A percentile compares a stretch with the other conserved stretches of the same genome.
phyloP scores from a whole-genome alignment of 2,888 invertebrate species.

The Apodemia zela region DNA sequence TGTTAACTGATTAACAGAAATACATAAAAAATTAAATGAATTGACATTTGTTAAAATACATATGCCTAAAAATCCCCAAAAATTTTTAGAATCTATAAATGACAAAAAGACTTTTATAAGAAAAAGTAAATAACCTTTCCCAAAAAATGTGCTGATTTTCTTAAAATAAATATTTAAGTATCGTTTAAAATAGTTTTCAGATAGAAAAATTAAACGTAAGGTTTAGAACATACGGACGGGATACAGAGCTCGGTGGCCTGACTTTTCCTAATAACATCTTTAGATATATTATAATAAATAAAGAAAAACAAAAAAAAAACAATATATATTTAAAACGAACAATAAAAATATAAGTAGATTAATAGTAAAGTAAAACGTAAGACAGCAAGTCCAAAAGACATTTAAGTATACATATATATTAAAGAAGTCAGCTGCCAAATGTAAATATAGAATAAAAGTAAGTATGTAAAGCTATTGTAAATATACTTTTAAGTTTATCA shows the following conservation, averaged over 20 bases:
- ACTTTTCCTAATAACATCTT: neutral
- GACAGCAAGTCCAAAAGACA: neutral
- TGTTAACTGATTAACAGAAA: too few species aligned
- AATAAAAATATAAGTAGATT: constrained; percentile 11
- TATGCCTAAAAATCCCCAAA: too few species aligned
- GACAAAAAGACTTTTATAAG: too few species aligned
- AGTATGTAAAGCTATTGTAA: constrained; percentile 11
- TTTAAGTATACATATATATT: neutral
- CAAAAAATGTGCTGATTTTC: too few species aligned
- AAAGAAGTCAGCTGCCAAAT: constrained; percentile 4
- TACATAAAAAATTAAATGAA: too few species aligned
- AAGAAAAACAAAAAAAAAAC: neutral
- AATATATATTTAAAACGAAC: neutral
- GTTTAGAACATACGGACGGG: neutral
- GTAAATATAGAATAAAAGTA: neutral
- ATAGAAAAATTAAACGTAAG: neutral
- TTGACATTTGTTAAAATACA: too few species aligned
- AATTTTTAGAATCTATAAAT: too few species aligned
- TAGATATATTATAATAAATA: neutral
- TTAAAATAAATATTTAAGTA: too few species aligned
- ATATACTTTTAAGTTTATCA: constrained; percentile 1
- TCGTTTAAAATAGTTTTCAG: neutral
- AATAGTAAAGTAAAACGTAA: neutral
- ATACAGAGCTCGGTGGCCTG: neutral
- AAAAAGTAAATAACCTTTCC: too few species aligned